Evolutionary conservation across 2,797 vertebrate genomes (phyloP), one percentile per base, ranked within the genome.

Genomic region (Momotus momota): DNA sequence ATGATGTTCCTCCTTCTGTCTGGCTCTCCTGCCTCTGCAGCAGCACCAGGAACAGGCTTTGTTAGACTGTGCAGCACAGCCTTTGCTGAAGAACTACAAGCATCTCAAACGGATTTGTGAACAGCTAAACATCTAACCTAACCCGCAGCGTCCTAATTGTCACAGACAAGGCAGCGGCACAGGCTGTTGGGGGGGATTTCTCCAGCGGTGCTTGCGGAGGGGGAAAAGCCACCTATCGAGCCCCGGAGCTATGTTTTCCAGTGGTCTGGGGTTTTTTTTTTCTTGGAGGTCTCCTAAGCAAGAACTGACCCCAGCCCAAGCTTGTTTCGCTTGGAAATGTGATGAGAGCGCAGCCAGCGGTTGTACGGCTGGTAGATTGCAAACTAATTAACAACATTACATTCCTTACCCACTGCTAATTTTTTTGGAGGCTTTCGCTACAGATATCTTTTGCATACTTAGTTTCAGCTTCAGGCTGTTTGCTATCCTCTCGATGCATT

Each of bases 321-420:
- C 51, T 75, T 48, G 25, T 81, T 96, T 66, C 81, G 35, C 86
- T 90, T 35, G 27, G 79, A 80, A 94, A 72, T 66, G 49, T 64
- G 83, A 90, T 65, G 78, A 89, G 64, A 94, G 74, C 62, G 31
- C 43, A 88, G 93, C 91, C 90, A 43, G 70, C 1, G 3, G 91
- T 81, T 75, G 57, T 65, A 11, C 35, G 69, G 73, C 60, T 92
- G 81, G 25, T 88, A 73, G 55, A 84, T 40, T 71, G 62, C 92
- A 95, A 93, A 62, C 64, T 96, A 96, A 95, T 97, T 97, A 95
- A 82, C 84, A 93, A 54, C 67, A 64, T 88, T 81, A 75, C 72
- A 75, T 89, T 85, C 84, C 73, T 93, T 81, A 89, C 38, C 66
- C 54, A 52, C 86, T 67, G 61, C 61, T 91, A 40, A 49, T 22